phyloP scores from a whole-genome alignment of 2,888 invertebrate species.

The Chaitophorus viminalis region DNA sequence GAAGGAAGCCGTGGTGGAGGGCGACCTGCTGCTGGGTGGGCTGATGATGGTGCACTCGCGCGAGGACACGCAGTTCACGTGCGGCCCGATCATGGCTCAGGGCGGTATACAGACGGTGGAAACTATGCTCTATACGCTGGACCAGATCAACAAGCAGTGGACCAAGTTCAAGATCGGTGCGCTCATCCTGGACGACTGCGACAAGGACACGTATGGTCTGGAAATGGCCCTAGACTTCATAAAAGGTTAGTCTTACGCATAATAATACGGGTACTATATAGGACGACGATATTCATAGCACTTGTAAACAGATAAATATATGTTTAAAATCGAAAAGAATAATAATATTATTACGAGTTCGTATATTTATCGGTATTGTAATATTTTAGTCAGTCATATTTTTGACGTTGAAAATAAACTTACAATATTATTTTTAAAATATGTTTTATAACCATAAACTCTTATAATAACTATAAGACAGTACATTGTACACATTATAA shows the following conservation, averaged over 20 bases:
- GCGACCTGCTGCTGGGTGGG: slow-evolving; percentile 88
- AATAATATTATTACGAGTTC: too few relatives aligned
- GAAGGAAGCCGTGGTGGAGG: slow-evolving; percentile 86
- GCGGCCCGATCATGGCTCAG: slow-evolving; percentile 94
- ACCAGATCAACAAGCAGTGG: slow-evolving; percentile 77
- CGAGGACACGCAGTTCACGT: slow-evolving; percentile 81
- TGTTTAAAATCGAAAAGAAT: too few relatives aligned
- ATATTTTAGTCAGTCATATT: too few relatives aligned
- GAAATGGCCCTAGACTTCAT: slow-evolving; percentile 97
- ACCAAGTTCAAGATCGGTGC: slow-evolving; percentile 83
- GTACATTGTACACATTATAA: too few relatives aligned
- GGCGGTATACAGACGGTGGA: slow-evolving; percentile 90
- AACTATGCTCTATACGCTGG: slow-evolving; percentile 90
- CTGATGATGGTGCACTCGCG: slow-evolving; percentile 96
- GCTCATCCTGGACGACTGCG: slow-evolving; percentile 92
- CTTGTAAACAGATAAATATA: too few relatives aligned
- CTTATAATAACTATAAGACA: too few relatives aligned
- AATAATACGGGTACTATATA: too few relatives aligned
- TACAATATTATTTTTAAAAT: too few relatives aligned
- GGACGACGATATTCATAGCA: too few relatives aligned
- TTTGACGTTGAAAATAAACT: too few relatives aligned
- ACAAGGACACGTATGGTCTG: slow-evolving; percentile 93
- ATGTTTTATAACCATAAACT: too few relatives aligned
- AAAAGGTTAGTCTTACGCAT: slow-evolving; percentile 78
- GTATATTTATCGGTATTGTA: too few relatives aligned